Evolutionary conservation across 2,888 invertebrate genomes (phyloP).

Genomic region (Eupelmus urozonus): DNA sequence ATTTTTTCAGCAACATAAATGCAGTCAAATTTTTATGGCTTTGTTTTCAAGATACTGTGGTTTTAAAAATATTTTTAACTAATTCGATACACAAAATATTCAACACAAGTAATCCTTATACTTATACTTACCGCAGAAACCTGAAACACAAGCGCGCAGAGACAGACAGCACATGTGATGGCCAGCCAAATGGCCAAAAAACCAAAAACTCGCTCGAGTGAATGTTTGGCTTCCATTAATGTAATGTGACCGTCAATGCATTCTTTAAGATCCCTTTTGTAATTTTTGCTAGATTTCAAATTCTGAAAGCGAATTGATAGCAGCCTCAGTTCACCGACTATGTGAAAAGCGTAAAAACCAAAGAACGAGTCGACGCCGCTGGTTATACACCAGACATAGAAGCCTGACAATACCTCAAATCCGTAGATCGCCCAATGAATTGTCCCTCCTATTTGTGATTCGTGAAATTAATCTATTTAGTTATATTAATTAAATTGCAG

Average conservation of each 20-base stretch:
- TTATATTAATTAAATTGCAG: too few species aligned
- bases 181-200: conserved; percentile 64
- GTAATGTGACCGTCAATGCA: conserved; percentile 60
- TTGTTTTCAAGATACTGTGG: too few species aligned
- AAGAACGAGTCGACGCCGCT: conserved; percentile 64
- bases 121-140: conserved; percentile 55
- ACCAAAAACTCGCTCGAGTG: conserved; percentile 64
- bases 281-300: conserved; percentile 39
- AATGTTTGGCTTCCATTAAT: conserved; percentile 58
- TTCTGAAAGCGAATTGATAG: conserved; percentile 59
- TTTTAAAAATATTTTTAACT: too few species aligned
- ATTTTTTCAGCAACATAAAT: too few species aligned
- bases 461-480: too few species aligned
- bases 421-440: conserved; percentile 47
- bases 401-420: conserved; percentile 23
- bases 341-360: conserved; percentile 64
- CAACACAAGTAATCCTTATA: too few species aligned
- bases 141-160: conserved; percentile 67
- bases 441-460: conserved; percentile 41
- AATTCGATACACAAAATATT: too few species aligned
- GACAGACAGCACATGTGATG: conserved; percentile 62
- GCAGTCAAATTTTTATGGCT: too few species aligned
- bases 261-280: conserved; percentile 51
- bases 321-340: conserved; percentile 62
- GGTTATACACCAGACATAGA: conserved; percentile 46